phyloP scores from a whole-genome alignment of 2,888 invertebrate genomes.

The Nomada ruficornis region DNA sequence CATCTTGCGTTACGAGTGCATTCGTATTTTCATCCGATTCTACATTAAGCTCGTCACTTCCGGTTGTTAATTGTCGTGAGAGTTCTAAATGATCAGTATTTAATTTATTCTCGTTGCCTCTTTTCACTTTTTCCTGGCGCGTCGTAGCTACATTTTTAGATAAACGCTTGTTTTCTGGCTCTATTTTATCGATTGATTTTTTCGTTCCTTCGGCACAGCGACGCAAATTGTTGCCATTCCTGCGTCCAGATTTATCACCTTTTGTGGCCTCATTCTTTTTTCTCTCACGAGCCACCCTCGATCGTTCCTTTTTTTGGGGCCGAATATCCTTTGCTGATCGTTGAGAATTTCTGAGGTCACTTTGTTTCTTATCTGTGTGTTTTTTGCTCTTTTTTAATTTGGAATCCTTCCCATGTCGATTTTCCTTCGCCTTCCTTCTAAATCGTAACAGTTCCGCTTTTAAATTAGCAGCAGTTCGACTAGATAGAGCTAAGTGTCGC shows the following conservation, averaged over 20 bases:
- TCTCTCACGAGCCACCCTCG: slow-evolving; percentile 19
- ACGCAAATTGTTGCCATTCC: slow-evolving; percentile 38
- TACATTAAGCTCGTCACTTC: neutral
- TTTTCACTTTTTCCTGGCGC: neutral
- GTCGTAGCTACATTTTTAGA: neutral
- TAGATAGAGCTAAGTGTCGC: neutral
- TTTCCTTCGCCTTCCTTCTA: slow-evolving; percentile 26
- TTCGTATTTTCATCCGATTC: neutral
- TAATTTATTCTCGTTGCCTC: neutral
- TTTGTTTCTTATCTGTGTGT: slow-evolving; percentile 22
- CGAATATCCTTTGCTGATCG: slow-evolving; percentile 3
- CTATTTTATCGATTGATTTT: slow-evolving; percentile 19
- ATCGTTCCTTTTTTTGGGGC: neutral
- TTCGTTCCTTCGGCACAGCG: slow-evolving; percentile 31
- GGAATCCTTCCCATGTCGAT: neutral
- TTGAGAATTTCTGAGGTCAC: neutral
- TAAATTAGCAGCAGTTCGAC: slow-evolving; percentile 6
- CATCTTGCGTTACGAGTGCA: too few species aligned
- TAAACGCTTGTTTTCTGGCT: slow-evolving; percentile 1
- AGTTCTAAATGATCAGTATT: neutral
- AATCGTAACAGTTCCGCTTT: slow-evolving; percentile 34
- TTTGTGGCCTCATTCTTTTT: slow-evolving; percentile 11
- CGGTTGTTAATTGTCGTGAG: neutral
- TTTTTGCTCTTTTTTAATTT: slow-evolving; percentile 46
- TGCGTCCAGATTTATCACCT: slow-evolving; percentile 42